These are phyloP conservation scores for Distichodus sexfasciatus DNA, from an alignment of 2,797 vertebrate genomes.

Conservation along the genomic window DNA sequence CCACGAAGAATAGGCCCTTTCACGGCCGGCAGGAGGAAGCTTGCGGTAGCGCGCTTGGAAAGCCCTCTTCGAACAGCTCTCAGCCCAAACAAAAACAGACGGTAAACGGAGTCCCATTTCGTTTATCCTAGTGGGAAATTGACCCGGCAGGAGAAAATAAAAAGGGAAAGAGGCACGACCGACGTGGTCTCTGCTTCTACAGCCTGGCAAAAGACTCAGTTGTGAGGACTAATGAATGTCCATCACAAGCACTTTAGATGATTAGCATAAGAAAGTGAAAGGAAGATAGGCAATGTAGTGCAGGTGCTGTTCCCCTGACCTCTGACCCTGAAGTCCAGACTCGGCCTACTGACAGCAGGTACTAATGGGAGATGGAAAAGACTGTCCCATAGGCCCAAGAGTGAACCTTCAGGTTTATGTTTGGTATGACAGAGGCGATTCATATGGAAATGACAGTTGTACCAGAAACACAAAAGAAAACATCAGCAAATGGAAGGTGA, in stretches of 20 bases:
- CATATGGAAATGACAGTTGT: slow-evolving; percentile 39
- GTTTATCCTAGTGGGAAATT: slow-evolving; percentile 51
- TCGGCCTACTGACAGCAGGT: slow-evolving; percentile 15
- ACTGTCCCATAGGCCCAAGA: slow-evolving; percentile 15
- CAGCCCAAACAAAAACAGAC: slow-evolving; percentile 57
- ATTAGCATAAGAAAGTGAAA: slow-evolving; percentile 46
- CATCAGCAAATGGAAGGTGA: not conserved
- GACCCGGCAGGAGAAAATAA: slow-evolving; percentile 40
- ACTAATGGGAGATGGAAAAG: slow-evolving; percentile 31
- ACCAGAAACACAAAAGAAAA: slow-evolving; percentile 24
- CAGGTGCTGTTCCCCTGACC: slow-evolving; percentile 27
- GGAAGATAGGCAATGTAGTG: slow-evolving; percentile 9
- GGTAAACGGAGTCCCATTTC: slow-evolving; percentile 53
- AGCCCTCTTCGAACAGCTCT: slow-evolving; percentile 54
- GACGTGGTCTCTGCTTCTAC: slow-evolving; percentile 6
- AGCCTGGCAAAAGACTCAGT: not conserved
- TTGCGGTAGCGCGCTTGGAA: slow-evolving; percentile 47
- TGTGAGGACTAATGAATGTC: slow-evolving; percentile 18
- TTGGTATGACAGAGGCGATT: slow-evolving; percentile 28
- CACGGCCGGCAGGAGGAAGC: slow-evolving; percentile 47
- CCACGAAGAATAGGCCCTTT: slow-evolving; percentile 56
- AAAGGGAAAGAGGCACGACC: slow-evolving; percentile 35
- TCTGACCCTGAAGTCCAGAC: slow-evolving; percentile 20
- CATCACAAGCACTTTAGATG: slow-evolving; percentile 19
- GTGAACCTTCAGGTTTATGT: slow-evolving; percentile 24